A percentile compares a stretch with the other conserved stretches of the same genome.
These are phyloP conservation scores for Atta colombica DNA, from an alignment of 1,140 invertebrate genomes.

Conservation along the genomic window DNA sequence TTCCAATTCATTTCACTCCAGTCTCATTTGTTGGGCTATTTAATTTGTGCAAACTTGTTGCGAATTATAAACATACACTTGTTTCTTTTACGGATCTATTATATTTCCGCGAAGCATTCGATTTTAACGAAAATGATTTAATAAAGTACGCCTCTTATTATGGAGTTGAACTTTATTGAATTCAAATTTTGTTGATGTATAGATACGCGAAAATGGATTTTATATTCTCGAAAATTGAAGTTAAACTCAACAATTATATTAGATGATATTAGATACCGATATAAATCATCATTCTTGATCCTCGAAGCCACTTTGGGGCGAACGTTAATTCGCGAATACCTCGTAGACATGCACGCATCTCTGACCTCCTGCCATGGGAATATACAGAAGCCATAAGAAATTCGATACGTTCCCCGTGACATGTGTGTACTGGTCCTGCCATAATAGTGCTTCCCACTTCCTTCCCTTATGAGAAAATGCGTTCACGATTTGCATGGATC, in stretches of 20 bases:
- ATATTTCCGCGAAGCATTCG: background rate
- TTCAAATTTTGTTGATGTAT: background rate
- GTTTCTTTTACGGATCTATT: background rate
- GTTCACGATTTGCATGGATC: constrained; percentile 67
- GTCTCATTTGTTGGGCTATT: background rate
- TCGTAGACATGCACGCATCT: constrained; percentile 36
- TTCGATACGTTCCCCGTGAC: constrained; percentile 84
- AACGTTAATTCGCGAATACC: constrained; percentile 33
- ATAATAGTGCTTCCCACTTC: constrained; percentile 87
- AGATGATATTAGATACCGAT: background rate
- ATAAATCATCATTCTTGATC: background rate
- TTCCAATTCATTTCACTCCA: too few species aligned
- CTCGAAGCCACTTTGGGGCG: background rate
- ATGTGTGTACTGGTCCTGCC: constrained; percentile 73
- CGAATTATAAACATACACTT: background rate
- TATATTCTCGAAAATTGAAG: background rate
- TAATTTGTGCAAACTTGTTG: background rate
- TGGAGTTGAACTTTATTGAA: background rate
- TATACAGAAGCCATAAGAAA: constrained; percentile 87
- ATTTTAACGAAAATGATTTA: background rate
- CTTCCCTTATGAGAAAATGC: constrained; percentile 77
- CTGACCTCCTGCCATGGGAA: constrained; percentile 82
- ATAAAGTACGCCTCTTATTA: background rate
- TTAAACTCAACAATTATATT: background rate
- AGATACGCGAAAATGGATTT: background rate